Conservation (phyloP, 2,797 vertebrate species). For the Danio tinwini region DNA sequence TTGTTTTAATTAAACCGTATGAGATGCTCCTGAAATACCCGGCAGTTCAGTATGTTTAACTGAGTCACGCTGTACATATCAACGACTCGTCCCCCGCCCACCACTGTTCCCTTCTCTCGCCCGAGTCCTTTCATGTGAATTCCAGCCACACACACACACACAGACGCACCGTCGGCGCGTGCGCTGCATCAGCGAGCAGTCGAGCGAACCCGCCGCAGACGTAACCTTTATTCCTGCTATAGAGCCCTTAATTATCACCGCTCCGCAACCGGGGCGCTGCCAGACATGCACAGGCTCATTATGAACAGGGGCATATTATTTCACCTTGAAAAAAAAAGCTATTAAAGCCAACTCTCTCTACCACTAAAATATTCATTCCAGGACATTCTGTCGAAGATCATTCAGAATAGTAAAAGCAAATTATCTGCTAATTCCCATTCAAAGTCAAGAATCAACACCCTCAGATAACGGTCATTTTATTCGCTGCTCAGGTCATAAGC, state of each 20-base stretch:
- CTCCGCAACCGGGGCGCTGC: conserved; percentile 50
- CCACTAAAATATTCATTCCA: conserved; percentile 36
- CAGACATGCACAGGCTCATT: conserved; percentile 53
- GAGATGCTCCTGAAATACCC: conserved; percentile 60
- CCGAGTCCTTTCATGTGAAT: conserved; percentile 63
- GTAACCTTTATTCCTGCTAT: conserved; percentile 62
- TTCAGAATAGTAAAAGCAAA: conserved; percentile 6
- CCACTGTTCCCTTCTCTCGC: conserved; percentile 43
- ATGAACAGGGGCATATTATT: conserved; percentile 48
- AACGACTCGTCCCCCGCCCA: conserved; percentile 58
- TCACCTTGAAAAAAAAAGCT: conserved; percentile 28
- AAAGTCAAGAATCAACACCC: background rate
- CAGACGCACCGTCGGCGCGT: conserved; percentile 57
- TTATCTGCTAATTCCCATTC: background rate
- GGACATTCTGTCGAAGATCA: conserved; percentile 19
- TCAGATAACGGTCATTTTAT: background rate
- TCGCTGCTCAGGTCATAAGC: conserved; percentile 12
- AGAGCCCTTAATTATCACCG: conserved; percentile 64
- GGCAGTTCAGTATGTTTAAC: conserved; percentile 63
- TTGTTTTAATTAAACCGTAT: conserved; percentile 62
- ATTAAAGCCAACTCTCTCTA: conserved; percentile 5
- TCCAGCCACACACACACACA: conserved; percentile 64
- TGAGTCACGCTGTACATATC: conserved; percentile 66
- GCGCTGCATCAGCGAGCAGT: conserved; percentile 63
- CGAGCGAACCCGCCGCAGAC: conserved; percentile 41